phyloP scores from a whole-genome alignment of 2,888 invertebrate species.

The Xanthostigma xanthostigma region DNA sequence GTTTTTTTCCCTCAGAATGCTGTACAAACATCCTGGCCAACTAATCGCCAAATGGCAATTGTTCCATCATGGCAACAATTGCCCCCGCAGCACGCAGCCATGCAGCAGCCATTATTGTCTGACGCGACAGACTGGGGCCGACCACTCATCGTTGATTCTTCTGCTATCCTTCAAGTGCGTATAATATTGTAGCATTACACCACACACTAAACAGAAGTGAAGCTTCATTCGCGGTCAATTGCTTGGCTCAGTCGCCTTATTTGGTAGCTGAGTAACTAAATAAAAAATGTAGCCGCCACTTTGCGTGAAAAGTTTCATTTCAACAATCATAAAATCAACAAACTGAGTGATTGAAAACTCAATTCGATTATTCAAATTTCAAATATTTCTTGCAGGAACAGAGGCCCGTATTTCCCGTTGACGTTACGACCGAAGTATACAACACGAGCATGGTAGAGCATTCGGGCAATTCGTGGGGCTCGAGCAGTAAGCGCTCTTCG shows the following conservation, averaged over 20 bases:
- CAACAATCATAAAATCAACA: not conserved
- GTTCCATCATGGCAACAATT: constrained; percentile 77
- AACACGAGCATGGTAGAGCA: constrained; percentile 38
- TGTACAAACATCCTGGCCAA: constrained; percentile 56
- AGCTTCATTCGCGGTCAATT: too few relatives aligned
- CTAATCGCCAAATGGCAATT: constrained; percentile 63
- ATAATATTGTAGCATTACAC: too few relatives aligned
- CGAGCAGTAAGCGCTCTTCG: constrained; percentile 30
- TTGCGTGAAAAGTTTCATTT: not conserved
- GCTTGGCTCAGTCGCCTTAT: too few relatives aligned
- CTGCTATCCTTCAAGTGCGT: constrained; percentile 51
- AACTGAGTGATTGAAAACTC: constrained; percentile 1
- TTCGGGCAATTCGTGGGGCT: constrained; percentile 26
- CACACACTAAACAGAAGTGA: too few relatives aligned
- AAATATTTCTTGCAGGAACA: constrained; percentile 31
- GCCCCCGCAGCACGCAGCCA: constrained; percentile 42
- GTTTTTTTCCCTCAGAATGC: constrained; percentile 30
- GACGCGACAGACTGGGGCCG: constrained; percentile 55
- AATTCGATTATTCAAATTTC: constrained; percentile 3
- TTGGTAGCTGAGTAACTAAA: too few relatives aligned
- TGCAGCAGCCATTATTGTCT: constrained; percentile 43
- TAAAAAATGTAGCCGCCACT: too few relatives aligned
- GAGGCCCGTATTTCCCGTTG: constrained; percentile 44
- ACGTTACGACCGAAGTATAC: constrained; percentile 38
- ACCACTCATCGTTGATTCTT: constrained; percentile 61